Percentiles rank a stretch among this genome's conserved stretches.
Evolutionary conservation across 2,113 vertebrate genomes (phyloP).

Genomic region (Indicator maculatus): DNA sequence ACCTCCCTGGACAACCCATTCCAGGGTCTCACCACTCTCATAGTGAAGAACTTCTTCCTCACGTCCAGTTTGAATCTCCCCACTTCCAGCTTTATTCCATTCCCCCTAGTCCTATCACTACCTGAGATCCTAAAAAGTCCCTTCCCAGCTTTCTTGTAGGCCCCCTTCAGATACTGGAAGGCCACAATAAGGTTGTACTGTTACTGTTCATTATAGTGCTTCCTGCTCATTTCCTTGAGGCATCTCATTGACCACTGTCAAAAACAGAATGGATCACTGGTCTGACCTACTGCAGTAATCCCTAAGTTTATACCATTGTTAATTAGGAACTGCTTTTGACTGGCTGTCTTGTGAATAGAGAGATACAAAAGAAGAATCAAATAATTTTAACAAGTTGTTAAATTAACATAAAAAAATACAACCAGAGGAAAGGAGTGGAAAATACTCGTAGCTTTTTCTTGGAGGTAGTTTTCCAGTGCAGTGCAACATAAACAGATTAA

Average conservation of each 20-base stretch:
- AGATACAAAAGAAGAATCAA: constrained; percentile 14
- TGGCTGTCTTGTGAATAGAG: constrained; percentile 21
- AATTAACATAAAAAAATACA: constrained; percentile 6
- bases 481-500: constrained; percentile 81
- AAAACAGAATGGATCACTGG: background rate
- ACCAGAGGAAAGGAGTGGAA: constrained; percentile 45
- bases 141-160: no score
- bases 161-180: no score
- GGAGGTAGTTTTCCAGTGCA: constrained; percentile 74
- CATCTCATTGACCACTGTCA: background rate
- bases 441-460: constrained; percentile 74
- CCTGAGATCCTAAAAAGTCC: no score
- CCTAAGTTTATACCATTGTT: background rate
- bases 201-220: background rate
- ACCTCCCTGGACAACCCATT: no score
- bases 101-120: no score
- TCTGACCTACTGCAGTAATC: background rate
- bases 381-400: constrained; percentile 67
- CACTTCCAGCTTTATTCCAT: no score
- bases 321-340: constrained; percentile 44
- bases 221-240: background rate
- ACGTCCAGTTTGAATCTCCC: no score
- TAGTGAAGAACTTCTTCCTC: no score
- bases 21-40: no score
- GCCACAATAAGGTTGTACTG: background rate